phyloP scores from a whole-genome alignment of 2,888 invertebrate genomes.

The Parnassius apollo region DNA sequence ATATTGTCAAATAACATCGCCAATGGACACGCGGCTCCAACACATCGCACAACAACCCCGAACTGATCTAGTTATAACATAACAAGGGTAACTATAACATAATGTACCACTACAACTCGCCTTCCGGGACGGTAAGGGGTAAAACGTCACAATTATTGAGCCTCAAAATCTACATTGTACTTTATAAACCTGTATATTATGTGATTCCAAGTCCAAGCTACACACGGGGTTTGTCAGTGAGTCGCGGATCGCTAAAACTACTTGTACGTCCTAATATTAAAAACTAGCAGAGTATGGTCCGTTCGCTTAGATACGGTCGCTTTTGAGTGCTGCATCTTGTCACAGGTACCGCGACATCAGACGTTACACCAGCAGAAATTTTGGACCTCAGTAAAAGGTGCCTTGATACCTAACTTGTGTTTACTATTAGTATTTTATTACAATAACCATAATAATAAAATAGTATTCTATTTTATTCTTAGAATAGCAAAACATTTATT shows the following conservation, averaged over 20 bases:
- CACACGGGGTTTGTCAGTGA: constrained; percentile 1
- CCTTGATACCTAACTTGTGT: no score
- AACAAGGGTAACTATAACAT: constrained; percentile 70
- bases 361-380: no score
- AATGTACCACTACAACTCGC: constrained; percentile 43
- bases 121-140: constrained; percentile 35
- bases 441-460: no score
- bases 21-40: constrained; percentile 48
- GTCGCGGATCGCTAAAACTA: not conserved
- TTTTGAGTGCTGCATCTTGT: no score
- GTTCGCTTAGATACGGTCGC: no score
- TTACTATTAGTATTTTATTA: no score
- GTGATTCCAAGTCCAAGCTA: constrained; percentile 41
- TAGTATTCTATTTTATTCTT: no score
- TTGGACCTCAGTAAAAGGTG: no score
- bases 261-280: constrained; percentile 5
- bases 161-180: constrained; percentile 70
- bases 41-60: constrained; percentile 31
- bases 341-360: no score
- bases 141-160: constrained; percentile 48
- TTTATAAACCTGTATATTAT: constrained; percentile 59
- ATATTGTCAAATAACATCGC: constrained; percentile 38
- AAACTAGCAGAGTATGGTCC: not conserved
- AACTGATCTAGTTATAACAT: constrained; percentile 55
- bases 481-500: no score